A percentile compares a stretch with the other conserved stretches of the same genome.
These are phyloP conservation scores for Myxocyprinus asiaticus DNA, from an alignment of 2,113 vertebrate species.

Conservation along the genomic window DNA sequence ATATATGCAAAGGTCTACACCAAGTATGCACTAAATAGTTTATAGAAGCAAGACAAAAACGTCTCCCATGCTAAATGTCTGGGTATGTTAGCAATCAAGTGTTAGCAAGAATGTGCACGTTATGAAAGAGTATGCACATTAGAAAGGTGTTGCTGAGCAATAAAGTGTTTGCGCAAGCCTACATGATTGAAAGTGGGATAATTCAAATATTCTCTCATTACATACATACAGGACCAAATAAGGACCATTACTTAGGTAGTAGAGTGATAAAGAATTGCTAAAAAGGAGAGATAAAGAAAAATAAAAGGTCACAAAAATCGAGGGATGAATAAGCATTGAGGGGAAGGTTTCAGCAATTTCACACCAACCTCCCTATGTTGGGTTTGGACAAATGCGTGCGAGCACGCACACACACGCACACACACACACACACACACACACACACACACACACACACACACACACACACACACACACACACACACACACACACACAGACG, in stretches of 20 bases:
- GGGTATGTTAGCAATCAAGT: slow-evolving; percentile 63
- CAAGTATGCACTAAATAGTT: slow-evolving; percentile 99
- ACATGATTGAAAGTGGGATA: slow-evolving; percentile 54
- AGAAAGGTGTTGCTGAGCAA: slow-evolving; percentile 65
- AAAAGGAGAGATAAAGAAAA: slow-evolving; percentile 36
- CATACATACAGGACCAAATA: slow-evolving; percentile 48
- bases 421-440: too few relatives aligned
- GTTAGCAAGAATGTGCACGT: slow-evolving; percentile 69
- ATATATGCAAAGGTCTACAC: slow-evolving; percentile 99
- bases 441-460: too few relatives aligned
- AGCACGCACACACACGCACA: too few relatives aligned
- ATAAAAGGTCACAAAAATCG: slow-evolving; percentile 41
- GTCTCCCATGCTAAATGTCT: slow-evolving; percentile 95
- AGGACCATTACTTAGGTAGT: slow-evolving; percentile 46
- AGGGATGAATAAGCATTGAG: slow-evolving; percentile 35
- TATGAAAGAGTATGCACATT: slow-evolving; percentile 43
- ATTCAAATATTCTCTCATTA: slow-evolving; percentile 53
- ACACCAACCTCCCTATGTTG: slow-evolving; percentile 16
- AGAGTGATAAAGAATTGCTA: slow-evolving; percentile 14
- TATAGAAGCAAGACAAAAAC: slow-evolving; percentile 99
- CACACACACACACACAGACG: too few relatives aligned
- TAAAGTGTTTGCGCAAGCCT: slow-evolving; percentile 53
- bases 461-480: too few relatives aligned
- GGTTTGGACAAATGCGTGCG: slow-evolving; percentile 4
- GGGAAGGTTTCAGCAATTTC: slow-evolving; percentile 36